These are phyloP conservation scores for Mohoua ochrocephala DNA, from an alignment of 2,113 vertebrate species.

Conservation along the genomic window DNA sequence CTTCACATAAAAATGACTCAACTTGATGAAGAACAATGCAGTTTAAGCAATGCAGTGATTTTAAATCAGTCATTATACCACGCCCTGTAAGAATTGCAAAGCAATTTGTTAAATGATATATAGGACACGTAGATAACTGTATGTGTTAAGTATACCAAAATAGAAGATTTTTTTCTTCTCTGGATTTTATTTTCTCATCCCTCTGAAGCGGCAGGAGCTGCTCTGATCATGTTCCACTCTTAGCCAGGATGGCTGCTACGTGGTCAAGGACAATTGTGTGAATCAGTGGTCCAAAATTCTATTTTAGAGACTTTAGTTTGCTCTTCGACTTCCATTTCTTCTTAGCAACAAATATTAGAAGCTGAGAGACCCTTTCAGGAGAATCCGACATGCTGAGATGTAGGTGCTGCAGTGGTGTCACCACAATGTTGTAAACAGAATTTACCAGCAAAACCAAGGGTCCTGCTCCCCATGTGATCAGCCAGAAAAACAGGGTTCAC, in stretches of 20 bases:
- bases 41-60: conserved; percentile 81
- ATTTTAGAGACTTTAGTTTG: background rate
- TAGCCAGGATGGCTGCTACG: background rate
- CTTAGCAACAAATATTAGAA: background rate
- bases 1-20: conserved; percentile 87
- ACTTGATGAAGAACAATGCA: conserved; percentile 84
- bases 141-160: conserved; percentile 66
- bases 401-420: background rate
- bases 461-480: background rate
- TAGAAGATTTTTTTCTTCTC: conserved; percentile 10
- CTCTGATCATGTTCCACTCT: background rate
- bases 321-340: background rate
- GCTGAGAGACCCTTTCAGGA: background rate
- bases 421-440: background rate
- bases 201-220: background rate
- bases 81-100: conserved; percentile 72
- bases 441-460: background rate
- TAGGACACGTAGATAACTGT: conserved; percentile 57
- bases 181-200: background rate
- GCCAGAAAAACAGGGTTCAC: background rate
- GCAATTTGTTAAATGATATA: conserved; percentile 77
- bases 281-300: background rate
- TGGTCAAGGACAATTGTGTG: background rate
- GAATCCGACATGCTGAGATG: background rate
- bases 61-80: conserved; percentile 81